Evolutionary conservation across 2,888 invertebrate genomes (phyloP).

Genomic region (Zygothrica quintamaculata): DNA sequence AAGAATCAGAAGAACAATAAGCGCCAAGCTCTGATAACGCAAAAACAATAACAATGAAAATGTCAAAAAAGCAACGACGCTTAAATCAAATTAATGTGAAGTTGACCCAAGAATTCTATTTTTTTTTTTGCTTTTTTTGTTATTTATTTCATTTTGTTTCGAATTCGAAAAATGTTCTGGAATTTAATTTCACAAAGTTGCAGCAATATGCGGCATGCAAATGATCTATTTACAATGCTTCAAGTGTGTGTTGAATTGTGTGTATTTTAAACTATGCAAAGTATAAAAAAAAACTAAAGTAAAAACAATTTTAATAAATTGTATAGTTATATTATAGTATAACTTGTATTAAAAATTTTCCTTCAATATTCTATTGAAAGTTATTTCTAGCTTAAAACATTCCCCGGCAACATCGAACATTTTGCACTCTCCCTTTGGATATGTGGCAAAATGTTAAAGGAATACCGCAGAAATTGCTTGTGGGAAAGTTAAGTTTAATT

Average conservation of each 20-base stretch:
- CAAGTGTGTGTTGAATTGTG: too few species aligned
- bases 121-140: not conserved
- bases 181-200: conserved; percentile 9
- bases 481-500: conserved; percentile 19
- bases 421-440: too few species aligned
- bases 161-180: conserved; percentile 32
- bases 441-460: conserved; percentile 11
- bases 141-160: conserved; percentile 7
- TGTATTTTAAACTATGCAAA: too few species aligned
- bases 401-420: too few species aligned
- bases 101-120: conserved; percentile 24
- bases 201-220: too few species aligned
- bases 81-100: conserved; percentile 80
- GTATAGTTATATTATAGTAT: too few species aligned
- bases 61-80: conserved; percentile 76
- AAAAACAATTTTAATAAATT: too few species aligned
- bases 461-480: conserved; percentile 6
- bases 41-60: conserved; percentile 80
- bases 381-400: too few species aligned
- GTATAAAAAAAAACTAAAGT: too few species aligned
- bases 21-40: conserved; percentile 50
- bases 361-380: too few species aligned
- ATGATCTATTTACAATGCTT: too few species aligned
- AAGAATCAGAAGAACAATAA: conserved; percentile 32
- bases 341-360: too few species aligned